Percentiles rank a stretch among this genome's conserved stretches.
Evolutionary conservation across 2,113 vertebrate species (phyloP).

Genomic region (Rafetus swinhoei): DNA sequence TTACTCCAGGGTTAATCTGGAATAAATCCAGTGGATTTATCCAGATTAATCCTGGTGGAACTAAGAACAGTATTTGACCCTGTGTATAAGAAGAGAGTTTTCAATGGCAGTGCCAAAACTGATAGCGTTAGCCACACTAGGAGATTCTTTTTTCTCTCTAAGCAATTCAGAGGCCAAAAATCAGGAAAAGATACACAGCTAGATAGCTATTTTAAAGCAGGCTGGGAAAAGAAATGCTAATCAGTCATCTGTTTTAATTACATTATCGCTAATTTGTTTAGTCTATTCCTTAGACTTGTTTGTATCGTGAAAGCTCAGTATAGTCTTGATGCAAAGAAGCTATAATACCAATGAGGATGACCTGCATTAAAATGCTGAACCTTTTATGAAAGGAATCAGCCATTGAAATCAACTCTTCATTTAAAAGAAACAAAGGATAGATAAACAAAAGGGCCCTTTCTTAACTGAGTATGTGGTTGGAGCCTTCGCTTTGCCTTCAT

Average conservation of each 20-base stretch:
- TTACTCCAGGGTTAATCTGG: slow-evolving; percentile 8
- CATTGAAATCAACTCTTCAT: not conserved
- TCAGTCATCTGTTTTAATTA: slow-evolving; percentile 21
- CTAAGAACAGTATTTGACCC: not conserved
- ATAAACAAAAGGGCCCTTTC: not conserved
- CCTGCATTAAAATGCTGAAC: not conserved
- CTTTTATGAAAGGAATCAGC: not conserved
- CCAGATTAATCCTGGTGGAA: not conserved
- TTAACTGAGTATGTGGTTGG: fast-evolving
- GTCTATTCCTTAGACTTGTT: not conserved
- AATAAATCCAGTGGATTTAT: slow-evolving; percentile 1
- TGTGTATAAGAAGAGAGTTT: not conserved
- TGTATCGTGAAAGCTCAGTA: not conserved
- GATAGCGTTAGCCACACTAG: fast-evolving
- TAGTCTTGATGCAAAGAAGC: not conserved
- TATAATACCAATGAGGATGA: not conserved
- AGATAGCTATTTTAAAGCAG: not conserved
- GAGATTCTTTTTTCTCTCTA: not conserved
- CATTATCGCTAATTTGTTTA: not conserved
- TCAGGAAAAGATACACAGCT: not conserved
- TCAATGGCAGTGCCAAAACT: not conserved
- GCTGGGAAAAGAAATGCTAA: not conserved
- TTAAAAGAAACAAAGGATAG: not conserved
- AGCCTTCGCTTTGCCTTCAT: not conserved
- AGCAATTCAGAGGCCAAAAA: not conserved